Conservation (phyloP, 2,113 vertebrate species). For the Bucco capensis region DNA sequence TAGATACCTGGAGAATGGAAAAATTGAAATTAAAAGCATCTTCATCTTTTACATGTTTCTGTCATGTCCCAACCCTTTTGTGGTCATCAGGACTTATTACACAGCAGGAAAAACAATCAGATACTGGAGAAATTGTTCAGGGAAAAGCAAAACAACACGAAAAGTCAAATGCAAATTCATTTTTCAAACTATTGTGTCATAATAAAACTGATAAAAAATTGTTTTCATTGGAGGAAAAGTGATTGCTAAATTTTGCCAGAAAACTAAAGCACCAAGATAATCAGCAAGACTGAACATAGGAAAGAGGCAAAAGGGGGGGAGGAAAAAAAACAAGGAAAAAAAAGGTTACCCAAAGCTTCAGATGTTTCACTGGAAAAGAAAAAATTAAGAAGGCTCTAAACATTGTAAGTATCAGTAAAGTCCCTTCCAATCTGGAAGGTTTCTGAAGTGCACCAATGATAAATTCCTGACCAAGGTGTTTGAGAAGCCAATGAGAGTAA, state of each 20-base stretch:
- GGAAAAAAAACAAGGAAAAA: neutral
- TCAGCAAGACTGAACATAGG: neutral
- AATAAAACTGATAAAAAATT: slow-evolving; percentile 6
- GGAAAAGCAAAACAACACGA: slow-evolving; percentile 6
- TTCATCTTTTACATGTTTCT: neutral
- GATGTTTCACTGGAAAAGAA: neutral
- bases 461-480: neutral
- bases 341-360: neutral
- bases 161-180: slow-evolving; percentile 10
- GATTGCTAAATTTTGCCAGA: neutral
- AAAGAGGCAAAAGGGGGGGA: neutral
- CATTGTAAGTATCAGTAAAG: neutral
- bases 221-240: neutral
- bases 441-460: neutral
- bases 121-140: neutral
- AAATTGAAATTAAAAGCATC: neutral
- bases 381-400: neutral
- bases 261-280: neutral
- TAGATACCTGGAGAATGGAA: neutral
- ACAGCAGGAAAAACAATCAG: slow-evolving; percentile 15
- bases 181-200: slow-evolving; percentile 12
- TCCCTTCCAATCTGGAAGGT: neutral
- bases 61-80: neutral
- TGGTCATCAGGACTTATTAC: neutral
- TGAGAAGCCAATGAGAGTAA: neutral